These are phyloP conservation scores for Drosophila borealis DNA, from an alignment of 2,888 invertebrate species.

Conservation along the genomic window DNA sequence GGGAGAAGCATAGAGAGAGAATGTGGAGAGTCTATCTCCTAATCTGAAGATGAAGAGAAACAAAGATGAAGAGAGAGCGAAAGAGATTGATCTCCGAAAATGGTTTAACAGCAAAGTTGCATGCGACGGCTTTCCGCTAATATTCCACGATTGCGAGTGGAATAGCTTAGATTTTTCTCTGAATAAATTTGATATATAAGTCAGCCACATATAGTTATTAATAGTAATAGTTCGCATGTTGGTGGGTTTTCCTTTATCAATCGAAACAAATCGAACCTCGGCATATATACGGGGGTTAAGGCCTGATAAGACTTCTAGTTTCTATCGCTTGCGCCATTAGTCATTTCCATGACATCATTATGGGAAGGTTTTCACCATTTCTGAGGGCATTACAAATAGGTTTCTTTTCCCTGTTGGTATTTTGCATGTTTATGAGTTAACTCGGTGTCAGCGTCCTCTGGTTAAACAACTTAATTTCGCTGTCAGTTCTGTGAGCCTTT, in stretches of 20 bases:
- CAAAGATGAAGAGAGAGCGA: no score
- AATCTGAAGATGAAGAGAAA: no score
- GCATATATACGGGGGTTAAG: background rate
- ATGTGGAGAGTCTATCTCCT: no score
- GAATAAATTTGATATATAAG: no score
- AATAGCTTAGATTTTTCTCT: no score
- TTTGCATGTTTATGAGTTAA: slow-evolving; percentile 38
- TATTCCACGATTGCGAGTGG: no score
- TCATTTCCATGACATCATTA: slow-evolving; percentile 25
- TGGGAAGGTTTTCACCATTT: slow-evolving; percentile 5
- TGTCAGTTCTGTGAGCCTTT: slow-evolving; percentile 52
- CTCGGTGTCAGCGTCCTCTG: slow-evolving; percentile 19
- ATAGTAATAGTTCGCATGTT: background rate
- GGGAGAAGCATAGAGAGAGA: no score
- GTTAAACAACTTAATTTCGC: slow-evolving; percentile 61
- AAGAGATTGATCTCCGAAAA: background rate
- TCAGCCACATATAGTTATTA: no score
- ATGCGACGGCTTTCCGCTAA: no score
- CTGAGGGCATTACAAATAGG: background rate
- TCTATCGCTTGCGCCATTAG: slow-evolving; percentile 10
- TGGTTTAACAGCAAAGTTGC: background rate
- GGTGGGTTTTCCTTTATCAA: background rate
- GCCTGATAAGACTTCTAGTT: slow-evolving; percentile 27
- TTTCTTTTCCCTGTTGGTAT: slow-evolving; percentile 4
- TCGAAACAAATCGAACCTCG: background rate